Base-by-base conservation (phyloP, 37 sponge, comb jelly and placozoan species). In the Axinella damicornis region DNA sequence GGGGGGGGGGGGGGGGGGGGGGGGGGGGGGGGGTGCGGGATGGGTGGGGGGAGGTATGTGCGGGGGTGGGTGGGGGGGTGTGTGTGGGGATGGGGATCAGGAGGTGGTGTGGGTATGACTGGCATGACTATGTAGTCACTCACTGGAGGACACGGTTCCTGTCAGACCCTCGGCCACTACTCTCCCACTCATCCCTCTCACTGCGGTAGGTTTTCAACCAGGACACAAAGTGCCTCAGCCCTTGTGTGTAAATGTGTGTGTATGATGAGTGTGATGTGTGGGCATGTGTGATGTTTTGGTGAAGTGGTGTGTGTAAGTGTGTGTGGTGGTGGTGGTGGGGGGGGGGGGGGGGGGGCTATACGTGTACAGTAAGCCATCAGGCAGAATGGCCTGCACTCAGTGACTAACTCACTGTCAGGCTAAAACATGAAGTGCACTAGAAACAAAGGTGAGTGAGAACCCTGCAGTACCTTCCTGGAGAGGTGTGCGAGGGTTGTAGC, bases 161-260 rank as follows among this genome's bases (percentile, higher is more conserved):
- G 33, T 30, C 28, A 5, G 68, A 5, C 19, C 33, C 2, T n/a
- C 56, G 0, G 64, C 41, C 78, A 62, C 33, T 62, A 0, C 33
- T 62, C 68, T 67, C 68, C 68, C 68, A 27, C 68, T 67, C 14
- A 27, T 11, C 33, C 33, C 53, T 77, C 46, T 24, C 17, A 0
- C 19, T 19, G 5, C 52, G 31, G 71, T 90, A 92, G 33, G 56
- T 39, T 55, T 38, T 64, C 27, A 80, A 79, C 93, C 93, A 88
- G 33, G 37, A 22, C 25, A 88, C 89, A 74, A 92, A 92, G 14
- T 40, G 34, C 27, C 65, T 36, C 28, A 92, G 20, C 1, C 93
- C 91, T 46, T 4, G n/a, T n/a, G n/a, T n/a, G n/a, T n/a, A n/a
- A n/a, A n/a, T n/a, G n/a, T n/a, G n/a, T n/a, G n/a, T n/a, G n/a